phyloP scores from a whole-genome alignment of 2,113 vertebrate species.

The Aplodontia rufa region DNA sequence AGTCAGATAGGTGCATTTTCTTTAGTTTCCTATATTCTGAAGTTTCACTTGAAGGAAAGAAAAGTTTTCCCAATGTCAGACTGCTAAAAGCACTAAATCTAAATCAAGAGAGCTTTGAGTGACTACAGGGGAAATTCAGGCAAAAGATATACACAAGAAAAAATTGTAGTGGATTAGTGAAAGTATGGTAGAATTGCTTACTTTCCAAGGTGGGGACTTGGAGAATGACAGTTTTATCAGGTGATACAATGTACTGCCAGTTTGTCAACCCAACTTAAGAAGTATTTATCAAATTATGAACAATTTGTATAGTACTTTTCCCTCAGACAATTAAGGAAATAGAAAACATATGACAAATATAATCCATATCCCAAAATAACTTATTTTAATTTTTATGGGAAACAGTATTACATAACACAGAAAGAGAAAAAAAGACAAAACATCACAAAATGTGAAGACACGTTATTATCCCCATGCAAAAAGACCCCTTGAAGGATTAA shows the following conservation, averaged over 20 bases:
- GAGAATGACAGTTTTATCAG: neutral
- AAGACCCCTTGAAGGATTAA: conserved; percentile 22
- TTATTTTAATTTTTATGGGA: neutral
- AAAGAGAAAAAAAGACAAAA: neutral
- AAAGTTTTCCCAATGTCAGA: neutral
- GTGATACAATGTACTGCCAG: neutral
- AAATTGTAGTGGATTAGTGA: neutral
- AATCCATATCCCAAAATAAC: neutral
- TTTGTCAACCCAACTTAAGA: neutral
- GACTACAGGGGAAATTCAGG: conserved; percentile 19
- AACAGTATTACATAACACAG: neutral
- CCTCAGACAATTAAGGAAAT: neutral
- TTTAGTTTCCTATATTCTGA: conserved; percentile 23
- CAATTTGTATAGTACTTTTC: neutral
- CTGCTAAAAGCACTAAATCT: neutral
- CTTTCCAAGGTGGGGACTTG: neutral
- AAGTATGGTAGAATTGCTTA: neutral
- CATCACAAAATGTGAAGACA: conserved; percentile 6
- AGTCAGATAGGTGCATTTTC: neutral
- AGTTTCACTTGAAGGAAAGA: conserved; percentile 12
- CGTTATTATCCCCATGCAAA: neutral
- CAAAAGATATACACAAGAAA: neutral
- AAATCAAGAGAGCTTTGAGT: neutral
- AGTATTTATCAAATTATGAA: neutral
- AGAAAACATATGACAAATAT: neutral